Evolutionary conservation across 1,140 invertebrate species (phyloP).

Genomic region (Physella acuta): DNA sequence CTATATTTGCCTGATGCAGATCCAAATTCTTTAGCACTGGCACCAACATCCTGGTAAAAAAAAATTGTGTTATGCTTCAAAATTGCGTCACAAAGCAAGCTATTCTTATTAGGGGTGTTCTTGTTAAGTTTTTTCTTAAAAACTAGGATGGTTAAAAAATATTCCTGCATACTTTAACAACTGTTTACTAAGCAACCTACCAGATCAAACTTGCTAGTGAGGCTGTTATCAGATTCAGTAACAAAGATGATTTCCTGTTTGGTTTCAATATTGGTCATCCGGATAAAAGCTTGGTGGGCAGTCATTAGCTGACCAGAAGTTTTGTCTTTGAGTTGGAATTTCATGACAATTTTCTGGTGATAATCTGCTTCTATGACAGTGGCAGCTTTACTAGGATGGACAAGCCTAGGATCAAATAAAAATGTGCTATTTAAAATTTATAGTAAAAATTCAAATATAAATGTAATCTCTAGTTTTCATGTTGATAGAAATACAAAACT

Average conservation of each 20-base stretch:
- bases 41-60: slow-evolving; percentile 72
- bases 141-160: neutral
- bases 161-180: neutral
- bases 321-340: slow-evolving; percentile 78
- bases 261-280: slow-evolving; percentile 69
- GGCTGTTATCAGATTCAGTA: slow-evolving; percentile 79
- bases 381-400: slow-evolving; percentile 70
- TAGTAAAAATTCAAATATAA: too few species aligned
- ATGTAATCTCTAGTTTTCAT: too few species aligned
- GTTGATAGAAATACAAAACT: too few species aligned
- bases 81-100: neutral
- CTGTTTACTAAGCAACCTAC: too few species aligned
- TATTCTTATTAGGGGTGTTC: too few species aligned
- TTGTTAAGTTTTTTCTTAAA: neutral
- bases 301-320: slow-evolving; percentile 69
- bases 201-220: slow-evolving; percentile 87
- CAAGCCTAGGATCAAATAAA: too few species aligned
- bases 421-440: too few species aligned
- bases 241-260: slow-evolving; percentile 89
- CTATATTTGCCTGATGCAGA: slow-evolving; percentile 78
- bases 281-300: slow-evolving; percentile 89
- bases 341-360: slow-evolving; percentile 84
- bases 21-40: slow-evolving; percentile 78
- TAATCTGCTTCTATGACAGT: slow-evolving; percentile 76
- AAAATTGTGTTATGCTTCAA: too few species aligned